Evolutionary conservation across 30 jellyfish, hydroid and myxozoan genomes (phyloP), one percentile per base, ranked within the genome.

Genomic region (Nemopilema nomurai): DNA sequence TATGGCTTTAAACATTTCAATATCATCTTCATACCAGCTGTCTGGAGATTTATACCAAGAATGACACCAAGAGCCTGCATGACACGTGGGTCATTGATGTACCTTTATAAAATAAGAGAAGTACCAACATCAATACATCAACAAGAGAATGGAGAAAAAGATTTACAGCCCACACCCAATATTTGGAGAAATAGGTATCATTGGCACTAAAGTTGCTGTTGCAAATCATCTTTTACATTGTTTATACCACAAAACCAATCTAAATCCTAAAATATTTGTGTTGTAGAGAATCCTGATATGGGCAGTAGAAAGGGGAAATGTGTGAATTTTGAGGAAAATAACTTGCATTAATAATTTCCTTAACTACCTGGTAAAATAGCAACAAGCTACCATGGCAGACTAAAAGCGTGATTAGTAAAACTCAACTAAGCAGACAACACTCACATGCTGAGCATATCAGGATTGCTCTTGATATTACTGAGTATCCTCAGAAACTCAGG

Each of bases 1-100:
- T n/a, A n/a, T n/a, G 57, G 13, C 4, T 49, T 26, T 16, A 20
- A 67, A 20, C 20, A 67, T 20, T 20, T 67, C 1, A 29, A 67
- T 24, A 16, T 33, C 1, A 13, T 16, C 18, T 7, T 51, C 82
- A 33, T 81, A 79, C 89, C 98, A 69, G 91, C 71, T n/a, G 76
- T 62, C 29, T 94, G 97, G 19, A 94, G 21, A 65, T 94, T 92
- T 68, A 92, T 86, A 18, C 97, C 97, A 64, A 94, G 91, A 18
- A 94, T 51, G 18, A 94, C 97, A 72, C 99, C 92, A 30, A 94
- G 79, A 22, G 92, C 97, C 62, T 86, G 95, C 99, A 94, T 89
- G 27, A 94, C 92, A 30, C 99, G 91, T 30, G 71, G 97, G 76
- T 94, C 99, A 70, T 86, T 80, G 49, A 96, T 86, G 51, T 90